Evolutionary conservation across 2,797 vertebrate genomes (phyloP).

Genomic region (Myiotriccus ornatus): DNA sequence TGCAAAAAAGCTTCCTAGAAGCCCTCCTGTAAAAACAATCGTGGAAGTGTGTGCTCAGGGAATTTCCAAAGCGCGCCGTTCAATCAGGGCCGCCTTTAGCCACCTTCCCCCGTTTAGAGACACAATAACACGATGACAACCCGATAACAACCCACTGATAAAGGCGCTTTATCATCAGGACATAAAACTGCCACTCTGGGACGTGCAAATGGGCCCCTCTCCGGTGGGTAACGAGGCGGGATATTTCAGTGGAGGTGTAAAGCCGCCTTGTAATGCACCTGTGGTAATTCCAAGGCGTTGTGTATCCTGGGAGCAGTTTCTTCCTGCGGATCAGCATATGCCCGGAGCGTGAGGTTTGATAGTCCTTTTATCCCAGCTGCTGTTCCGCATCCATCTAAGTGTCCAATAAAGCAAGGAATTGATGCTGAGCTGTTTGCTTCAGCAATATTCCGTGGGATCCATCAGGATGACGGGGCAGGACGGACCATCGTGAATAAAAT

Average conservation of each 20-base stretch:
- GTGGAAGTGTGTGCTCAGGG: conserved; percentile 28
- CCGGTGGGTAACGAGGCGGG: background rate
- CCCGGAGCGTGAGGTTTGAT: background rate
- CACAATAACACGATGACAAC: conserved; percentile 46
- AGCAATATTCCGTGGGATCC: background rate
- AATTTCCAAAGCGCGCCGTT: conserved; percentile 60
- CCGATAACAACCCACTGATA: conserved; percentile 56
- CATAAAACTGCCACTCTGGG: conserved; percentile 3
- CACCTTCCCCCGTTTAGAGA: conserved; percentile 39
- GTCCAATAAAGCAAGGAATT: background rate
- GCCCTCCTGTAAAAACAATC: conserved; percentile 54
- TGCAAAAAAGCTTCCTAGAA: conserved; percentile 55
- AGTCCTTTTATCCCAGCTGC: conserved; percentile 33
- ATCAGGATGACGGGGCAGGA: conserved; percentile 15
- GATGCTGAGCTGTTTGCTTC: conserved; percentile 27
- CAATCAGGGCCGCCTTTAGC: conserved; percentile 15
- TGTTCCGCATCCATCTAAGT: conserved; percentile 1
- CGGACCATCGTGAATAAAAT: conserved; percentile 43
- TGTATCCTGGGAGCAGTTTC: background rate
- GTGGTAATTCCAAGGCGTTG: conserved; percentile 1
- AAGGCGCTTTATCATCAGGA: conserved; percentile 48
- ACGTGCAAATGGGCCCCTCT: conserved; percentile 24
- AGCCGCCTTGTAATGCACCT: conserved; percentile 17
- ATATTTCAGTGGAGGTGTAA: conserved; percentile 51
- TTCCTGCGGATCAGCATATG: conserved; percentile 25